Evolutionary conservation across 2,113 vertebrate genomes (phyloP).

Genomic region (Todiramphus chloris): DNA sequence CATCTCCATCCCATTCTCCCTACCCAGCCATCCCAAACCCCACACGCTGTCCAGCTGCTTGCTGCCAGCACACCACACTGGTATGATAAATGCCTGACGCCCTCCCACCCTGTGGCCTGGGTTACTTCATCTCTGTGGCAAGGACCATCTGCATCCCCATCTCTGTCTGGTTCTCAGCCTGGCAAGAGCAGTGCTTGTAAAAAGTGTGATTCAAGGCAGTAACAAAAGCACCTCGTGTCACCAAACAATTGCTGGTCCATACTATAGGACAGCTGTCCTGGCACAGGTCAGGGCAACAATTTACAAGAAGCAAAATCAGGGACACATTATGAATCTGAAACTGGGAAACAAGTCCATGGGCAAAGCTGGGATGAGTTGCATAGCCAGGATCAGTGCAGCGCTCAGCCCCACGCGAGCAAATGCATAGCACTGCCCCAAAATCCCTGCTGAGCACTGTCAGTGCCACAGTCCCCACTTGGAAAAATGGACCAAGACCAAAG

Average conservation of each 20-base stretch:
- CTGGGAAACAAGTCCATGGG: not conserved
- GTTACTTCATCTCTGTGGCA: conserved; percentile 3
- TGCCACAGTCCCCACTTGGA: not conserved
- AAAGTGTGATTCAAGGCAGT: not conserved
- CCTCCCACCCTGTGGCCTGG: not conserved
- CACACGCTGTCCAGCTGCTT: fast-evolving
- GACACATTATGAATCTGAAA: not conserved
- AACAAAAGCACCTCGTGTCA: not conserved
- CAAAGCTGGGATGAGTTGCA: fast-evolving
- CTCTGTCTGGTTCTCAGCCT: not conserved
- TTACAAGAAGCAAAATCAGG: not conserved
- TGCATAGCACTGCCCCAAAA: not conserved
- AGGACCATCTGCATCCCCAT: not conserved
- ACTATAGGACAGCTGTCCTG: not conserved
- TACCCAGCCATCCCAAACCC: not conserved
- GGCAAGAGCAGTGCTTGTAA: not conserved
- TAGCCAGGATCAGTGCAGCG: fast-evolving
- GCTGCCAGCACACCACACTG: not conserved
- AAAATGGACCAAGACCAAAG: not conserved
- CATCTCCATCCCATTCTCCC: not conserved
- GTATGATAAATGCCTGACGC: fast-evolving
- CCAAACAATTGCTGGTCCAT: not conserved
- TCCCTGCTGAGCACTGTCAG: not conserved
- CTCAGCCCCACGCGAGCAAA: not conserved
- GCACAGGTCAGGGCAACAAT: not conserved